These are phyloP conservation scores for Pionites leucogaster DNA, from an alignment of 2,113 vertebrate genomes.

Conservation along the genomic window DNA sequence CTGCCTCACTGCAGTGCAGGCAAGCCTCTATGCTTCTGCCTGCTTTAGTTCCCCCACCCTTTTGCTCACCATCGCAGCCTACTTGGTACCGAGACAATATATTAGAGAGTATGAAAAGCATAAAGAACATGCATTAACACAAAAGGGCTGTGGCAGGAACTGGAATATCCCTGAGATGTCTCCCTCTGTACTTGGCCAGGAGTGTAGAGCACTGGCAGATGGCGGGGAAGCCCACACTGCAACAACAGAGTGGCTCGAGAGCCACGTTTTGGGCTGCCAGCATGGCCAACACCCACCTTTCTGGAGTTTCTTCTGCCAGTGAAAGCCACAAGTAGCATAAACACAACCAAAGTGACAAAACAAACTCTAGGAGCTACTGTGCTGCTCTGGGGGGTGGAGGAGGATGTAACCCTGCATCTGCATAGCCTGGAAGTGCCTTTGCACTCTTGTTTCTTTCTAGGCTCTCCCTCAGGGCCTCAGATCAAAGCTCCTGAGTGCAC, in stretches of 20 bases:
- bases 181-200: not conserved
- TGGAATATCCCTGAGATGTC: not conserved
- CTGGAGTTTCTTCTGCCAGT: not conserved
- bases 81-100: not conserved
- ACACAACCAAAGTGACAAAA: not conserved
- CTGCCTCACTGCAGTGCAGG: not conserved
- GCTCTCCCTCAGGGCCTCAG: not conserved
- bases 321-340: not conserved
- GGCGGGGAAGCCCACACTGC: not conserved
- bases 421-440: constrained; percentile 30
- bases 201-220: not conserved
- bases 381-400: not conserved
- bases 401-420: not conserved
- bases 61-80: not conserved
- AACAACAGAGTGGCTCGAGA: not conserved
- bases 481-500: not conserved
- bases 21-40: not conserved
- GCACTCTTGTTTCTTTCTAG: not conserved
- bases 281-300: not conserved
- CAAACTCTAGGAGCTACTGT: not conserved
- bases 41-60: not conserved
- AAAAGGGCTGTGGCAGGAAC: not conserved
- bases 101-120: not conserved
- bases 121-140: not conserved
- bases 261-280: not conserved